These are phyloP conservation scores for Branchellion lobata DNA, from an alignment of 2,888 invertebrate species.

Conservation along the genomic window DNA sequence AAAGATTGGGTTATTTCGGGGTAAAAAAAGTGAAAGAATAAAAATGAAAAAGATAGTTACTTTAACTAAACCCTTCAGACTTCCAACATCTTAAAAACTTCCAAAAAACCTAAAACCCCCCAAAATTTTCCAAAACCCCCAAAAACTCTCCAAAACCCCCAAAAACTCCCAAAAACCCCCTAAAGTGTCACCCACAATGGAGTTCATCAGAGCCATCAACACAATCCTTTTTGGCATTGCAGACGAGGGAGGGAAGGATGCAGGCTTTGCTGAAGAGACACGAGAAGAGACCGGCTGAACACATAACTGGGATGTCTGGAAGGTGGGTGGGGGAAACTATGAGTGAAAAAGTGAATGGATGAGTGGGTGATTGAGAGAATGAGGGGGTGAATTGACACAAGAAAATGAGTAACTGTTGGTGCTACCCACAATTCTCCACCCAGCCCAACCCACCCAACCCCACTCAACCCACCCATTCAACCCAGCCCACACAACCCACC, in stretches of 20 bases:
- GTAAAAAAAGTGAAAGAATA: too few species aligned
- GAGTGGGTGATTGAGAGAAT: too few species aligned
- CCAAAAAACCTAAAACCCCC: background rate
- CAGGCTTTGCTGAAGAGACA: slow-evolving; percentile 54
- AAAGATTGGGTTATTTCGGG: too few species aligned
- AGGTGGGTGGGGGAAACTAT: background rate
- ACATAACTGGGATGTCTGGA: slow-evolving; percentile 44
- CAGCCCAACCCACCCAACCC: too few species aligned
- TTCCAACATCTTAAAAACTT: too few species aligned
- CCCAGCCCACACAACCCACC: too few species aligned
- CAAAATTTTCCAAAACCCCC: background rate
- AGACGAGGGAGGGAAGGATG: slow-evolving; percentile 49
- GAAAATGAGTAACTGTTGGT: too few species aligned
- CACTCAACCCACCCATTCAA: too few species aligned
- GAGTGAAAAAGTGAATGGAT: too few species aligned
- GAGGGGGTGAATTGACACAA: background rate
- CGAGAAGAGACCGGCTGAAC: slow-evolving; percentile 51
- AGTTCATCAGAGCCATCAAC: slow-evolving; percentile 50
- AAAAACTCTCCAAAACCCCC: background rate
- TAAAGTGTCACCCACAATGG: slow-evolving; percentile 9
- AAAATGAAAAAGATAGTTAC: too few species aligned
- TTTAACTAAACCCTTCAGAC: background rate
- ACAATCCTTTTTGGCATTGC: slow-evolving; percentile 54
- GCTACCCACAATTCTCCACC: too few species aligned
- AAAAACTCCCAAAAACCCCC: background rate